Conservation (phyloP, 2,113 vertebrate genomes). For the Thinocorus orbignyianus region DNA sequence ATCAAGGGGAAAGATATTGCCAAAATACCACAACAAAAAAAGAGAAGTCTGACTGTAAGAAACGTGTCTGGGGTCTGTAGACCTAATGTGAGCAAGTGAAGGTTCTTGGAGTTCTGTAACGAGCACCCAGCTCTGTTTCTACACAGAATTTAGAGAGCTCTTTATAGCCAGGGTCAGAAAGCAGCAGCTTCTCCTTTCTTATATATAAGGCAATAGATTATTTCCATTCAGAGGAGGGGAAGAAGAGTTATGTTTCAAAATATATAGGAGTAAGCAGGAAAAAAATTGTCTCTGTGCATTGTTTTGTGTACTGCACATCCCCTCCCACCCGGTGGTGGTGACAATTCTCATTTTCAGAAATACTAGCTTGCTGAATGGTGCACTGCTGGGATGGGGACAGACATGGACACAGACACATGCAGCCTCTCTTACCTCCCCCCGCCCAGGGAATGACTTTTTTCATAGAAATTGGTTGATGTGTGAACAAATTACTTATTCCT, state of each 20-base stretch:
- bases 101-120: not conserved
- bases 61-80: not conserved
- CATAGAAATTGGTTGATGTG: not conserved
- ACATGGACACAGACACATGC: not conserved
- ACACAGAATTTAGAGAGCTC: not conserved
- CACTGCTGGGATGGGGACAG: not conserved
- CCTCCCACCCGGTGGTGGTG: not conserved
- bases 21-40: not conserved
- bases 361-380: not conserved
- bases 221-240: not conserved
- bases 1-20: rapidly evolving
- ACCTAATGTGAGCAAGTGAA: not conserved
- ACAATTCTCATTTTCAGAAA: not conserved
- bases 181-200: not conserved
- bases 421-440: not conserved
- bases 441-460: not conserved
- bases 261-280: not conserved
- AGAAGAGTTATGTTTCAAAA: not conserved
- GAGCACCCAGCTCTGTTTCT: not conserved
- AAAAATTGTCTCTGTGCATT: not conserved
- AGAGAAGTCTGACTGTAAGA: not conserved
- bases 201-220: not conserved
- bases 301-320: not conserved
- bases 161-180: not conserved
- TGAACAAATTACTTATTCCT: not conserved